Evolutionary conservation across 2,888 invertebrate species (phyloP).

Genomic region (Siphlonurus alternatus): DNA sequence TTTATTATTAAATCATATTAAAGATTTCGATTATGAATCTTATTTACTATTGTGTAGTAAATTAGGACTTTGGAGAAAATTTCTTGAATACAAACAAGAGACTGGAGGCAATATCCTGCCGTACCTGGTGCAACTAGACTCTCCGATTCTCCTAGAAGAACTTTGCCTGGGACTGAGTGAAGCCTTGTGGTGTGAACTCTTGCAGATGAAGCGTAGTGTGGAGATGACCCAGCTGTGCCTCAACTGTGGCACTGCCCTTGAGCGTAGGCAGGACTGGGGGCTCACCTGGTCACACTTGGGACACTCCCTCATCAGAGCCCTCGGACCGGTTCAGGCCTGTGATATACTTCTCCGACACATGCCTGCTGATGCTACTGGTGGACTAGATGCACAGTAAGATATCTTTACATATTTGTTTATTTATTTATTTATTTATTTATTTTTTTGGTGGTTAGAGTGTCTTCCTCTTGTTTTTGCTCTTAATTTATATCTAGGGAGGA

Average conservation of each 20-base stretch:
- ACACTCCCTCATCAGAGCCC: background rate
- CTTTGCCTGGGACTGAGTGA: constrained; percentile 36
- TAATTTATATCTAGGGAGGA: too few species aligned
- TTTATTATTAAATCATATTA: background rate
- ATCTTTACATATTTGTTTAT: background rate
- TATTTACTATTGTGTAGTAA: background rate
- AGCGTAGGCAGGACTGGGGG: background rate
- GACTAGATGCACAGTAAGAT: background rate
- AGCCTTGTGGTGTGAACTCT: constrained; percentile 33
- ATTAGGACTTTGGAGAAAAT: background rate
- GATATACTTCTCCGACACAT: background rate
- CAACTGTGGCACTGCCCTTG: background rate
- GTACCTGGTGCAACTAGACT: constrained; percentile 41
- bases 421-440: too few species aligned
- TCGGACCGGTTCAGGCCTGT: background rate
- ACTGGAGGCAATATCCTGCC: constrained; percentile 31
- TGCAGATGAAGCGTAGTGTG: background rate
- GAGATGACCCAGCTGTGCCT: background rate
- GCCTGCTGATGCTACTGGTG: background rate
- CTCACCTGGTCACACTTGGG: background rate
- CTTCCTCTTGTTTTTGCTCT: too few species aligned
- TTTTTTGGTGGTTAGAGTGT: too few species aligned
- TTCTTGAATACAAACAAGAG: constrained; percentile 18
- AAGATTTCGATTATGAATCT: background rate
- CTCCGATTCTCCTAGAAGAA: constrained; percentile 35